phyloP scores from a whole-genome alignment of 2,113 vertebrate species.

The Embiotoca jacksoni region DNA sequence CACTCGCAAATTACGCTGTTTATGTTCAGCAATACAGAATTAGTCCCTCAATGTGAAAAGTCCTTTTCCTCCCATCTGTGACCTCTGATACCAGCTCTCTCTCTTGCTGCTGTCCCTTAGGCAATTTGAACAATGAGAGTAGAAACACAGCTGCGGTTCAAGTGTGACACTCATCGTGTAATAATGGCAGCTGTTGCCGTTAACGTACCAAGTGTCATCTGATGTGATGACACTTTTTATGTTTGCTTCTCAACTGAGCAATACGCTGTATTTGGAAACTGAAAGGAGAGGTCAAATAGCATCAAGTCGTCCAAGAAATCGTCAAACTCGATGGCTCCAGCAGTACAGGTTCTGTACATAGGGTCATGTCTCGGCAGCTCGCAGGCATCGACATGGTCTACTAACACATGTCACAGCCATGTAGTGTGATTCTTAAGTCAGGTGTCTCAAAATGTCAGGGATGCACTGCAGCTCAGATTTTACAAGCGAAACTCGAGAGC shows the following conservation, averaged over 20 bases:
- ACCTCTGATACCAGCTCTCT: conserved; percentile 47
- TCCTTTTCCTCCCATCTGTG: conserved; percentile 32
- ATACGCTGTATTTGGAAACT: conserved; percentile 14
- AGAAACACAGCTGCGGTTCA: conserved; percentile 59
- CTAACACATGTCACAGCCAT: background rate
- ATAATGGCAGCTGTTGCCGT: conserved; percentile 61
- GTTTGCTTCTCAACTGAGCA: conserved; percentile 22
- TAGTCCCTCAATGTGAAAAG: conserved; percentile 30
- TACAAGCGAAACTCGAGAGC: conserved; percentile 38
- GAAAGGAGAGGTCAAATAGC: conserved; percentile 18
- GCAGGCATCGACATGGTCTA: conserved; percentile 4
- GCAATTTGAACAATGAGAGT: conserved; percentile 56
- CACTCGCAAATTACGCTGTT: conserved; percentile 22
- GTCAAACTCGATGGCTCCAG: background rate
- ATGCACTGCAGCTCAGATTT: conserved; percentile 39
- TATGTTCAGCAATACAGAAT: conserved; percentile 33
- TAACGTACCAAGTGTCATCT: conserved; percentile 50
- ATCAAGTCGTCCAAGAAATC: conserved; percentile 22
- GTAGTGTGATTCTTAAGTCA: conserved; percentile 2
- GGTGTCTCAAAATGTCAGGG: background rate
- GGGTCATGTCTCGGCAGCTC: background rate
- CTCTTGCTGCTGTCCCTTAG: conserved; percentile 39
- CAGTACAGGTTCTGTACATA: background rate
- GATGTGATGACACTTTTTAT: conserved; percentile 58
- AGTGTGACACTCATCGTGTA: conserved; percentile 13